Base-by-base conservation (phyloP, 2,888 invertebrate species). In the Acrobeloides nanus region DNA sequence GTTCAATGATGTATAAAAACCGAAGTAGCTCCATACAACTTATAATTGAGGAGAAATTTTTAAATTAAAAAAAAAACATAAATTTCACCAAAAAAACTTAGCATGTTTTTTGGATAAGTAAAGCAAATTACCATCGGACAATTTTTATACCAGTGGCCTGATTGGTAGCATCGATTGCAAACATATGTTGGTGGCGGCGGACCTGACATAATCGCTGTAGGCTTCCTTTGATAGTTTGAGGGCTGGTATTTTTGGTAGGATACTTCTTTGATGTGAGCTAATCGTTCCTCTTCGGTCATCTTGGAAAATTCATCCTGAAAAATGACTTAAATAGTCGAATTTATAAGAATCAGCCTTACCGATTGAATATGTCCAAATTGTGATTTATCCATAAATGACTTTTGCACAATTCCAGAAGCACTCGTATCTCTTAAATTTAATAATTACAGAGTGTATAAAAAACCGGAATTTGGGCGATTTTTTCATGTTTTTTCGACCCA, bases 81-180 rank as follows among this genome's bases (percentile, higher is more conserved):
- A n/a, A n/a, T n/a, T n/a, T n/a, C n/a, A n/a, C n/a, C n/a, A n/a
- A n/a, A n/a, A n/a, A n/a, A n/a, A n/a, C n/a, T n/a, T n/a, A n/a
- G n/a, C n/a, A 8, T 35, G 8, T 15, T 35, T n/a, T 35, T 35
- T 17, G 6, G 10, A 8, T 12, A 38, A 8, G 26, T 10, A 5
- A 48, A 17, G 33, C 38, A 27, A 41, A 27, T 58, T 55, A 73
- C 71, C 69, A 66, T 51, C 45, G 90, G 89, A 75, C 97, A 99
- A 76, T 90, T 87, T 76, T 87, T 88, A 61, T 92, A 92, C 89
- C 89, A 95, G 77, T 97, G 97, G 1, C 97, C 97, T 51, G 84
- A 82, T 75, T 89, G 85, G 68, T 87, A 85, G 77, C 97, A 97
- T 76, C 87, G 87, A 74, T 85, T 87, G 76, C 97, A 97, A 39